A percentile compares a stretch with the other conserved stretches of the same genome.
These are phyloP conservation scores for Neotoma lepida DNA, from an alignment of 2,113 vertebrate species.

Conservation along the genomic window DNA sequence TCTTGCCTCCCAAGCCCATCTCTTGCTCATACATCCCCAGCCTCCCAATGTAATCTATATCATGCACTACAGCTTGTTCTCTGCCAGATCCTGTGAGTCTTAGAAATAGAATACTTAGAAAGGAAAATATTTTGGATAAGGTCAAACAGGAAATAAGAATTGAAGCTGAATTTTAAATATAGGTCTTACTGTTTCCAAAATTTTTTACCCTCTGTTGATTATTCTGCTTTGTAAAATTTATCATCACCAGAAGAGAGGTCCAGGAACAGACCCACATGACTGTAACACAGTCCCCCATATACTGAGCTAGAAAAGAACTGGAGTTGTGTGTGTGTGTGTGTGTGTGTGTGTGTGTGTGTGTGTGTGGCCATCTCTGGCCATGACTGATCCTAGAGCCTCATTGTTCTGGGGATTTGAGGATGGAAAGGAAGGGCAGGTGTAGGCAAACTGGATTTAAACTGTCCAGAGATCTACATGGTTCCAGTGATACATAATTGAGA, in stretches of 20 bases:
- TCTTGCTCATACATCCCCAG: not conserved
- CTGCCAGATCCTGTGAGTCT: not conserved
- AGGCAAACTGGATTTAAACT: not conserved
- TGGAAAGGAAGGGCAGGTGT: not conserved
- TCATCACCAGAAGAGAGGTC: not conserved
- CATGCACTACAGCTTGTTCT: not conserved
- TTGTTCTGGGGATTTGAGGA: too few species aligned
- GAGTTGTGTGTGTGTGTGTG: not conserved
- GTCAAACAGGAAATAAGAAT: not conserved
- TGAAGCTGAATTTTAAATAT: constrained; percentile 35
- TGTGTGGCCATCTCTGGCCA: not conserved
- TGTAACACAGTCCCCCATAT: not conserved
- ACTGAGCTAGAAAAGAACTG: not conserved
- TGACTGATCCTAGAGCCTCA: not conserved
- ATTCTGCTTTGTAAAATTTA: not conserved
- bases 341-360: not conserved
- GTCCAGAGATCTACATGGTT: not conserved
- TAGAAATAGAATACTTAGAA: not conserved
- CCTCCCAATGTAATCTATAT: not conserved
- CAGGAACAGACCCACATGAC: not conserved
- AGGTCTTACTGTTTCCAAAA: not conserved
- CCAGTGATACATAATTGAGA: not conserved
- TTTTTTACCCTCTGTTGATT: not conserved
- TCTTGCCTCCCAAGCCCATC: not conserved
- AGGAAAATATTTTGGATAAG: constrained; percentile 23